Conservation (phyloP, 2,113 vertebrate species). For the Melanerpes formicivorus region DNA sequence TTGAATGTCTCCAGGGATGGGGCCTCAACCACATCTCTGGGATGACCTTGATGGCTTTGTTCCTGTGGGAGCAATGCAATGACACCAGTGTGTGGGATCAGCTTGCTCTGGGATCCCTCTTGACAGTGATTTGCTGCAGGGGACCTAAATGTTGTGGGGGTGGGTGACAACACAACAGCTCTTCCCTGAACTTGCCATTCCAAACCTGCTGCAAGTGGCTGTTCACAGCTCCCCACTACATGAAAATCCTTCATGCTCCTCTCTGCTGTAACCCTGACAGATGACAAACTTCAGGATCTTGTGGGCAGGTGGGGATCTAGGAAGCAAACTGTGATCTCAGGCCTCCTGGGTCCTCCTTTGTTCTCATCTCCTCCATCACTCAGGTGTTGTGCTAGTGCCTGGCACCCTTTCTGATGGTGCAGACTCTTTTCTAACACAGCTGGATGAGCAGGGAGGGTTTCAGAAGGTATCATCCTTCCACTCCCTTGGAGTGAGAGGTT, state of each 20-base stretch:
- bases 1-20: no score
- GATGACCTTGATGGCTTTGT: background rate
- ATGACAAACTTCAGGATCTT: background rate
- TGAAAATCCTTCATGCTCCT: background rate
- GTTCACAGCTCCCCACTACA: background rate
- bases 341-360: background rate
- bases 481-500: background rate
- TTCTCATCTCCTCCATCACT: fast-evolving
- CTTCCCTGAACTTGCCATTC: background rate
- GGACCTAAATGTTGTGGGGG: background rate
- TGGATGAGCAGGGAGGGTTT: background rate
- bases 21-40: no score
- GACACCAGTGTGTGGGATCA: fast-evolving
- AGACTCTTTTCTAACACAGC: fast-evolving
- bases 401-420: background rate
- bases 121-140: background rate
- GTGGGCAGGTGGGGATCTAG: background rate
- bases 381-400: background rate
- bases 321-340: background rate
- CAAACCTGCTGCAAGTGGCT: background rate
- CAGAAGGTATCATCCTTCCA: background rate
- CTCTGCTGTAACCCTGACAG: background rate
- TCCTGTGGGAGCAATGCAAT: background rate
- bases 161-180: background rate
- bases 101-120: background rate